Evolutionary conservation across 2,113 vertebrate species (phyloP), one percentile per base, ranked within the genome.

Genomic region (Cebus imitator): DNA sequence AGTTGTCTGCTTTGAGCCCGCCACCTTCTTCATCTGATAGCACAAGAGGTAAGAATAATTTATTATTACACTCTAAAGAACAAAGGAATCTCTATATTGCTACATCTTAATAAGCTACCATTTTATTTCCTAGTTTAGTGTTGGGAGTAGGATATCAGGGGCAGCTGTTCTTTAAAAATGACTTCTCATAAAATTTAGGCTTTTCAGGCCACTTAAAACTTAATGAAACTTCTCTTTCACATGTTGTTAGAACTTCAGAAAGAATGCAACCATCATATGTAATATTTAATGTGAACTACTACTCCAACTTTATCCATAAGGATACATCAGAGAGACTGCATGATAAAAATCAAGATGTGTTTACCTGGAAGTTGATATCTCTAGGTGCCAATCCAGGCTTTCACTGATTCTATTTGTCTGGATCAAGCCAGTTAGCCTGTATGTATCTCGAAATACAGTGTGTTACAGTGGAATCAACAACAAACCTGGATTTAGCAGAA

Each of bases 31-130:
- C 95, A 92, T 66, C 97, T 98, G 96, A 50, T 97, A 91, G 96
- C 92, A 95, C 12, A 86, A 95, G 98, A 99, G 99, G 98, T 99
- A 99, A 99, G 98, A 96, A 61, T 82, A 75, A 90, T 96, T 96
- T 94, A 83, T 91, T 94, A 95, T 72, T 91, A 78, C 6, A 40
- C 40, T 87, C 25, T 93, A 76, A 91, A 87, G 78, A 95, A 85
- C 61, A 96, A 94, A 86, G 79, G 25, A 5, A 70, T 80, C 25
- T 95, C 20, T 95, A 23, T 40, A 68, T 50, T 72, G 55, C 43
- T 93, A 70, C 11, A 17, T 91, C 78, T 87, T 89, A 91, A 81
- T 84, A n/a, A 97, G 40, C 40, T 84, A 78, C 57, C 55, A n/a
- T 64, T 78, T 94, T 70, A 52, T 89, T 64, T 96, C 18, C 45